These are phyloP conservation scores for Actinostola sp. DNA, from an alignment of 92 coral and sea anemone genomes.

Conservation along the genomic window DNA sequence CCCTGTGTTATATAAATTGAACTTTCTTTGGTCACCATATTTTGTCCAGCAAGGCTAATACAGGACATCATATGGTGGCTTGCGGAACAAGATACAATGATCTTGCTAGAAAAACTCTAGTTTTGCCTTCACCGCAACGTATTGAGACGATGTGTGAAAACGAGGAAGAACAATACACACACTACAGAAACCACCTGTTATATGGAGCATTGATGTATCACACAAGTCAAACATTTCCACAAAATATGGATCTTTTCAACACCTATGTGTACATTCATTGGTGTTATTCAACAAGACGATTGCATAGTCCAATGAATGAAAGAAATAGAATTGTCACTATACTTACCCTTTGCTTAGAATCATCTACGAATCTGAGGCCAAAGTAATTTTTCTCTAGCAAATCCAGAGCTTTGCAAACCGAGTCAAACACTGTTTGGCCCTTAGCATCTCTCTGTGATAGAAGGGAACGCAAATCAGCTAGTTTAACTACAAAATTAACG, in stretches of 20 bases:
- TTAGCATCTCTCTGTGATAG: conserved; percentile 86
- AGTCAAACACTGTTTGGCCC: conserved; percentile 89
- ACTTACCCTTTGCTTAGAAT: conserved; percentile 92
- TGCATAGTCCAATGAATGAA: neutral
- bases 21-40: no score
- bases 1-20: no score
- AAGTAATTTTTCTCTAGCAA: conserved; percentile 96
- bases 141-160: no score
- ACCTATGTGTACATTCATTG: neutral
- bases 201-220: no score
- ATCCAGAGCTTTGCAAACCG: conserved; percentile 87
- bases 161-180: no score
- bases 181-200: no score
- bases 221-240: neutral
- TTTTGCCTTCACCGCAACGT: no score
- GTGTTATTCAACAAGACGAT: neutral
- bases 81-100: no score
- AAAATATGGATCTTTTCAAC: neutral
- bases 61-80: no score
- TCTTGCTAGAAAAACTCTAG: no score
- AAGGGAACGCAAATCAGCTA: neutral
- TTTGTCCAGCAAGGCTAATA: no score
- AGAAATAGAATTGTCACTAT: neutral
- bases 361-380: conserved; percentile 96
- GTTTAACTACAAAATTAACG: neutral